Base-by-base conservation (phyloP, 2,888 invertebrate genomes). In the Hydropsyche betteni region DNA sequence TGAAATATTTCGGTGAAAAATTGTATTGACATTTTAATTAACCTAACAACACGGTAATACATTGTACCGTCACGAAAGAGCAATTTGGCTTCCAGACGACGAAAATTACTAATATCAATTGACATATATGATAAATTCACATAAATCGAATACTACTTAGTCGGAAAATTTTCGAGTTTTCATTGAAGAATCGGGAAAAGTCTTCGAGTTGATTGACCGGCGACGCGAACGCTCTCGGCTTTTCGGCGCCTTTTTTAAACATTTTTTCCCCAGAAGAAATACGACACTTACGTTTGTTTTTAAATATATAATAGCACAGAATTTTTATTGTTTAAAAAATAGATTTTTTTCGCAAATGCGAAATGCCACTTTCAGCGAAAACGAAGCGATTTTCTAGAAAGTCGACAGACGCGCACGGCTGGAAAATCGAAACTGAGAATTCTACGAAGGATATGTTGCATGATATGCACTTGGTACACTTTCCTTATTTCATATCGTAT, bases 361-460 rank as follows among this genome's bases (percentile, higher is more conserved):
- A 44, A 58, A 16, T 8, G 24, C n/a, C 16, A 16, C 8, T 58
- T 58, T 24, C 12, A 10, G 36, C 7, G 68, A 4, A 14, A 34
- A 12, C n/a, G 34, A 68, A 10, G n/a, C 68, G 68, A n/a, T 12
- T 34, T 58, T 24, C 24, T 4, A 5, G 16, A 58, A 24, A 16
- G 58, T 16, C 58, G 5, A 24, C 16, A 24, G 33, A 52, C 55
- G 70, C 70, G 70, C n/a, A 24, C 55, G 50, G 70, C 33, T 33
- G 70, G 53, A 70, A 70, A 70, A 70, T 70, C 70, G 70, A 70
- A 70, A 70, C 70, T 70, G 70, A 70, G 70, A 53, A 70, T 70
- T 70, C 70, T 36, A 10, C 50, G 53, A 53, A 70, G 70, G n/a
- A 70, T 53, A 51, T 33, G 8, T 10, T 70, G 8, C 70, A 53